Base-by-base conservation (phyloP, 1,140 invertebrate species). In the Drosophila rufa region DNA sequence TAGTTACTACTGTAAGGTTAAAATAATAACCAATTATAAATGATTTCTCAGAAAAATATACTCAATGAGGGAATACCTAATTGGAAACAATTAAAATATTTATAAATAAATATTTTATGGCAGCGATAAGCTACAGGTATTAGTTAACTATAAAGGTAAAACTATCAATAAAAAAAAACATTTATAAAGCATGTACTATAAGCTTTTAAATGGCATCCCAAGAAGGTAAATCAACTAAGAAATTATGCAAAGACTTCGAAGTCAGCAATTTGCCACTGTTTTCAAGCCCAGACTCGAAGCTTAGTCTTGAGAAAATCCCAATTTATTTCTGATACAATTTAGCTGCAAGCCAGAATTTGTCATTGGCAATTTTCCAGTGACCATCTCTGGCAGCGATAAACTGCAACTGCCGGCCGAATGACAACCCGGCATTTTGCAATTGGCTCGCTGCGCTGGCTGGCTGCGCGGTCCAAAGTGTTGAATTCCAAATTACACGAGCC, bases 401-500 rank as follows among this genome's bases (percentile, higher is more conserved):
- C 75, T 70, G 79, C 68, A 60, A 45, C 70, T 42, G 64, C 9
- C 67, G 36, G 19, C 15, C 57, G 57, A 79, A 69, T 87, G 84
- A 83, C 84, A 87, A 80, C 80, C 73, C 46, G 71, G 73, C 73
- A 83, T 87, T 87, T 77, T 77, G 70, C 74, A 80, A 45, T 82
- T 66, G 60, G 67, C 70, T 73, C 81, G 73, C 71, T 79, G 74
- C 67, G 19, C 27, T 30, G 5, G 5, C 27, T 30, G 27, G 60
- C 65, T 55, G 30, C 62, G 55, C 77, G 43, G 69, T 79, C 78
- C 59, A 67, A 84, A 78, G 84, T 87, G 84, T 87, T 87, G 84
- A 87, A 87, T 87, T 87, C 80, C 84, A 87, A 87, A 87, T 87
- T 87, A 83, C 74, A 83, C 62, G 73, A 78, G 45, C 69, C 69